A percentile compares a stretch with the other conserved stretches of the same genome.
These are phyloP conservation scores for Malurus alboscapulatus DNA, from an alignment of 2,113 vertebrate genomes.

Conservation along the genomic window DNA sequence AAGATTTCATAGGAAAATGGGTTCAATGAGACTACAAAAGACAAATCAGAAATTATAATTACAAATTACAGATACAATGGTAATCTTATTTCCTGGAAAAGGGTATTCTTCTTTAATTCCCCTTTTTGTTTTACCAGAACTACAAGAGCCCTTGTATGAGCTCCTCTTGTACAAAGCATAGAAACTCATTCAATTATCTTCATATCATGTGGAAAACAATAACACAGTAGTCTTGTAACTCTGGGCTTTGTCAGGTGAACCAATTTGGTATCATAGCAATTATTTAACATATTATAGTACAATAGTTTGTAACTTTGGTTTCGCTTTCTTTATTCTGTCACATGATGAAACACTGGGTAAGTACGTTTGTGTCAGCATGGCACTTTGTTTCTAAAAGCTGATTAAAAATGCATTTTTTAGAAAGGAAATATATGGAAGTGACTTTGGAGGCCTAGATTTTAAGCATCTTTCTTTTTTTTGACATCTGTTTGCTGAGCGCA, in stretches of 20 bases:
- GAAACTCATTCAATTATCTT: neutral
- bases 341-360: neutral
- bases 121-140: neutral
- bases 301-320: slow-evolving; percentile 1
- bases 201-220: neutral
- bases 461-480: slow-evolving; percentile 28
- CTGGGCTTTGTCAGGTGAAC: neutral
- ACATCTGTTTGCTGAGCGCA: slow-evolving; percentile 12
- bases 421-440: slow-evolving; percentile 25
- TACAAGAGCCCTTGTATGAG: neutral
- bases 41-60: neutral
- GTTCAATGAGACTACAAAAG: neutral
- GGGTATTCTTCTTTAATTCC: neutral
- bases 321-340: slow-evolving; percentile 38
- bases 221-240: neutral
- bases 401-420: slow-evolving; percentile 60
- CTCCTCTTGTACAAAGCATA: neutral
- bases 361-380: neutral
- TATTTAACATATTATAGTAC: neutral
- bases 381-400: slow-evolving; percentile 47
- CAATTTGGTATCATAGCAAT: neutral
- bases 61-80: neutral
- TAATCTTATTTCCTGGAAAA: neutral
- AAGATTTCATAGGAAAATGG: neutral
- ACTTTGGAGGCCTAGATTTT: slow-evolving; percentile 43